Conservation (phyloP, 2,888 invertebrate genomes). For the Nowickia ferox region DNA sequence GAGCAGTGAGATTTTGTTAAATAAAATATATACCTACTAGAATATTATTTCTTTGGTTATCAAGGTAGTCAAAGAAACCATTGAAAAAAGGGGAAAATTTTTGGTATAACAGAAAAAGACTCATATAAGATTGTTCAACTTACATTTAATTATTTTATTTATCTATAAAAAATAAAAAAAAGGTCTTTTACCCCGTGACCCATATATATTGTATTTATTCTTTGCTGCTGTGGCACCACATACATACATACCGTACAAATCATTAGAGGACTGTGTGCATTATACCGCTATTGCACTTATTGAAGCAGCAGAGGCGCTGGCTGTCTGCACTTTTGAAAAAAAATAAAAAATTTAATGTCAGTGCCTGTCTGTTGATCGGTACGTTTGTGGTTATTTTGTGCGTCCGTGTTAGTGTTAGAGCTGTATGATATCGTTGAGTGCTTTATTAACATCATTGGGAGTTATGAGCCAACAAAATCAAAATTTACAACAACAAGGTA, state of each 20-base stretch:
- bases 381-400: conserved; percentile 14
- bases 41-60: background rate
- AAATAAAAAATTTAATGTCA: background rate
- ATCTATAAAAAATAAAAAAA: conserved; percentile 3
- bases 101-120: conserved; percentile 60
- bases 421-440: conserved; percentile 83
- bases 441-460: conserved; percentile 78
- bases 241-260: conserved; percentile 1
- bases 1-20: background rate
- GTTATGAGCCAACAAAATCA: conserved; percentile 72
- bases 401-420: conserved; percentile 53
- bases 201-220: conserved; percentile 41
- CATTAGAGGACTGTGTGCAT: conserved; percentile 40
- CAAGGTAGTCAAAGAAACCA: background rate
- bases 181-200: conserved; percentile 66
- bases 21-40: background rate
- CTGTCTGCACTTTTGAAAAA: conserved; percentile 18
- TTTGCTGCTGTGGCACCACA: conserved; percentile 8
- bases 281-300: conserved; percentile 48
- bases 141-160: background rate
- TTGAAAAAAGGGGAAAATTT: conserved; percentile 49
- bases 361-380: background rate
- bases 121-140: background rate
- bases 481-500: conserved; percentile 68
- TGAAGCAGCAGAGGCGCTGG: conserved; percentile 28